Conservation (phyloP, 2,113 vertebrate genomes). For the Sphaerodactylus townsendi region DNA sequence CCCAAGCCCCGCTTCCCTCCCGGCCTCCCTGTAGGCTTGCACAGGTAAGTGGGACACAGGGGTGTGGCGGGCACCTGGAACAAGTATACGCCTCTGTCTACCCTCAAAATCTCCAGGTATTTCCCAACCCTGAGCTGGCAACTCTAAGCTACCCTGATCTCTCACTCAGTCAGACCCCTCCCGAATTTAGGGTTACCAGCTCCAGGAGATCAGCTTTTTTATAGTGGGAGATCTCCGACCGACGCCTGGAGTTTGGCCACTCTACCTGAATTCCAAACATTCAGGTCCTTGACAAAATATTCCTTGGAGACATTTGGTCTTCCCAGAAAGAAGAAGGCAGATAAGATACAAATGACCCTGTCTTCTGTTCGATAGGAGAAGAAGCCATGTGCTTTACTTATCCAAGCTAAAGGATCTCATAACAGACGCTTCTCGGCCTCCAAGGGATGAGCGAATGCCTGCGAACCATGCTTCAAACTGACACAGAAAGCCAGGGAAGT, state of each 20-base stretch:
- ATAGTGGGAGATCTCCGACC: too few relatives aligned
- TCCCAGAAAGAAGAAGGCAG: neutral
- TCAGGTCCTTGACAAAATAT: neutral
- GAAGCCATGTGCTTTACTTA: conserved; percentile 16
- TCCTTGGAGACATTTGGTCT: conserved; percentile 19
- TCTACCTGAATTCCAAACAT: neutral
- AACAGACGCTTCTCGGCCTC: conserved; percentile 13
- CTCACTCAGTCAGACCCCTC: conserved; percentile 34
- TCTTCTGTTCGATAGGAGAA: conserved; percentile 12
- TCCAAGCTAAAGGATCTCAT: conserved; percentile 3
- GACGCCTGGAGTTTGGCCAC: too few relatives aligned
- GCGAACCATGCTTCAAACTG: conserved; percentile 25
- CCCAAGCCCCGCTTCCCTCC: too few relatives aligned
- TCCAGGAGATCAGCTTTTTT: too few relatives aligned
- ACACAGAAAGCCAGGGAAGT: neutral
- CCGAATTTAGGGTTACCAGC: too few relatives aligned
- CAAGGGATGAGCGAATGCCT: conserved; percentile 30
- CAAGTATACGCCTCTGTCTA: too few relatives aligned
- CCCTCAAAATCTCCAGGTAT: neutral
- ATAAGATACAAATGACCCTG: conserved; percentile 12
- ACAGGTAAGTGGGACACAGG: too few relatives aligned
- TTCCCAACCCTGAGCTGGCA: conserved; percentile 25
- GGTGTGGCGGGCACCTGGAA: too few relatives aligned
- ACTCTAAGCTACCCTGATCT: conserved; percentile 31
- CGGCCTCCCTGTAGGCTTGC: too few relatives aligned